A percentile compares a stretch with the other conserved stretches of the same genome.
Conservation (phyloP, 2,113 vertebrate genomes). For the Dissostichus mawsoni region DNA sequence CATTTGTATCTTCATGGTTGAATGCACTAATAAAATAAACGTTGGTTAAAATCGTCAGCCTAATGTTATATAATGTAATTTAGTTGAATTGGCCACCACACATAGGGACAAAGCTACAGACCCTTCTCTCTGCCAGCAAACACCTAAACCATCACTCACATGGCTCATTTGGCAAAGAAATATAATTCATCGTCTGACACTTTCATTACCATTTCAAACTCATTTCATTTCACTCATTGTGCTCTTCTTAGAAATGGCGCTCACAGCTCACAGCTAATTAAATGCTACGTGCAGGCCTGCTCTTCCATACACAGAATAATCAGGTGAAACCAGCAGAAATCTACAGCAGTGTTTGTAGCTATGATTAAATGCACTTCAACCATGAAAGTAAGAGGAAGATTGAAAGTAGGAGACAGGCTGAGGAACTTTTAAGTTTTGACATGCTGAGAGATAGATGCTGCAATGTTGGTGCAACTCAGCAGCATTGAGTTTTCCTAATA, state of each 20-base stretch:
- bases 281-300: constrained; percentile 10
- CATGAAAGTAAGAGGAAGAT: constrained; percentile 16
- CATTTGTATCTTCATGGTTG: too few relatives aligned
- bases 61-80: background rate
- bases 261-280: constrained; percentile 33
- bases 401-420: constrained; percentile 14
- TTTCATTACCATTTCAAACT: constrained; percentile 47
- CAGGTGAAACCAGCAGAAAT: constrained; percentile 5
- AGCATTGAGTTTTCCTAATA: constrained; percentile 20
- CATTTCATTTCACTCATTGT: constrained; percentile 17
- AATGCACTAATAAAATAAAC: too few relatives aligned
- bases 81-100: constrained; percentile 8
- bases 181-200: constrained; percentile 1
- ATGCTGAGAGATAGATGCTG: constrained; percentile 46
- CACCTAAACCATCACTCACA: constrained; percentile 35
- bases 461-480: constrained; percentile 45
- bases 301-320: background rate
- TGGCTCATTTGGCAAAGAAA: constrained; percentile 26
- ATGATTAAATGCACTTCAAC: background rate
- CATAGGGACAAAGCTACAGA: background rate
- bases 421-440: constrained; percentile 12
- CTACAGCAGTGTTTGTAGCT: constrained; percentile 1
- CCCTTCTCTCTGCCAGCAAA: constrained; percentile 22
- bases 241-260: constrained; percentile 26
- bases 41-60: too few relatives aligned